These are phyloP conservation scores for Sialis fuliginosa DNA, from an alignment of 2,888 invertebrate genomes.

Conservation along the genomic window DNA sequence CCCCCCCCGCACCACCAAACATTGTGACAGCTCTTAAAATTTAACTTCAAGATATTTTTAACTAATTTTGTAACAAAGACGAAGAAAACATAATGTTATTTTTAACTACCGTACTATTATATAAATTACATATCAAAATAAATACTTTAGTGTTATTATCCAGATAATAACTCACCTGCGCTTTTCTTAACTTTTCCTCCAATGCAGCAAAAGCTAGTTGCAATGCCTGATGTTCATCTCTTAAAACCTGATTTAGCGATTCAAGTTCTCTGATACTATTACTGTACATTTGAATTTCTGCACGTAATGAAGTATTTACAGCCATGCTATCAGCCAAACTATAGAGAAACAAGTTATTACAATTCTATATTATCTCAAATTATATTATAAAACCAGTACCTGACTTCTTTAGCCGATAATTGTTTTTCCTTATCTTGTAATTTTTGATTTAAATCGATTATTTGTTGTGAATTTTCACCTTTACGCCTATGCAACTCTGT, in stretches of 20 bases:
- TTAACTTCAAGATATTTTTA: too few relatives aligned
- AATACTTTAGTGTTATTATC: too few relatives aligned
- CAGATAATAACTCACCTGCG: constrained; percentile 51
- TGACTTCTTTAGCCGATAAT: constrained; percentile 50
- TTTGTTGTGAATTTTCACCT: constrained; percentile 86
- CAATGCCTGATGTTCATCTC: constrained; percentile 88
- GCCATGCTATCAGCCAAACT: constrained; percentile 53
- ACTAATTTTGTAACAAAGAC: too few relatives aligned
- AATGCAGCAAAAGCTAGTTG: constrained; percentile 79
- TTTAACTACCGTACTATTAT: too few relatives aligned
- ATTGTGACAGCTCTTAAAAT: too few relatives aligned
- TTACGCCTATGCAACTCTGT: constrained; percentile 76
- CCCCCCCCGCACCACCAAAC: too few relatives aligned
- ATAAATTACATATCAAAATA: too few relatives aligned
- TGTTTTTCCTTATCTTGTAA: constrained; percentile 72
- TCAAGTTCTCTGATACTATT: constrained; percentile 58
- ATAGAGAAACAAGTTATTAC: constrained; percentile 11
- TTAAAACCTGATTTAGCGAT: constrained; percentile 68
- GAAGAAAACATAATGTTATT: too few relatives aligned
- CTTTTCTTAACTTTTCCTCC: constrained; percentile 74
- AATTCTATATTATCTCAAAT: background rate
- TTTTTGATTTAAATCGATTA: constrained; percentile 73
- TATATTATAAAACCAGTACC: constrained; percentile 27
- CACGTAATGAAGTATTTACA: constrained; percentile 44
- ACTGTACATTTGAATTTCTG: constrained; percentile 56